phyloP scores from a whole-genome alignment of 2,113 vertebrate genomes.

The Hemiprocne comata region DNA sequence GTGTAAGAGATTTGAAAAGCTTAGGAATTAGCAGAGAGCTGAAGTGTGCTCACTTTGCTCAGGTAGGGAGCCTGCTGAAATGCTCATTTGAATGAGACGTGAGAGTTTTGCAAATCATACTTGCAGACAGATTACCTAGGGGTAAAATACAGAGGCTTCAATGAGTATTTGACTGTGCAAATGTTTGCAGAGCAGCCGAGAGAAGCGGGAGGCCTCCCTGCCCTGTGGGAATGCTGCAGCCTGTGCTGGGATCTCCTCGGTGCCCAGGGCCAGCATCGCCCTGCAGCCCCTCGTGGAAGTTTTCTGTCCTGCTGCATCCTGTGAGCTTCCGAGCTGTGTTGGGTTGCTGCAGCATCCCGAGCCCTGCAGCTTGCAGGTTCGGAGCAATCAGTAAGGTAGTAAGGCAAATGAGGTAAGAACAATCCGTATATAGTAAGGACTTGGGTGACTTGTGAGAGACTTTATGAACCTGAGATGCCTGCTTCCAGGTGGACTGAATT shows the following conservation, averaged over 20 bases:
- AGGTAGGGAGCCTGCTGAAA: background rate
- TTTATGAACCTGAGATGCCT: background rate
- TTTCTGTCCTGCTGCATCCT: accelerated
- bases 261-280: background rate
- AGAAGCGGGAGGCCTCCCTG: background rate
- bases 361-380: background rate
- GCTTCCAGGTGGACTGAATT: background rate
- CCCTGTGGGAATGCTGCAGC: background rate
- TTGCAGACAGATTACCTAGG: background rate
- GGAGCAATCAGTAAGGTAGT: background rate
- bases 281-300: background rate
- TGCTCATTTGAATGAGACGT: background rate
- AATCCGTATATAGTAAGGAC: background rate
- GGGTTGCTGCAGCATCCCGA: background rate
- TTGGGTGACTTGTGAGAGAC: background rate
- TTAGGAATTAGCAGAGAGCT: background rate
- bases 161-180: background rate
- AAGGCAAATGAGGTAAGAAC: background rate
- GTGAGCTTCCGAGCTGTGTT: accelerated
- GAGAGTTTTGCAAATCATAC: background rate
- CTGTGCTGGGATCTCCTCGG: background rate
- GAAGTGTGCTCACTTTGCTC: background rate
- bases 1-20: background rate
- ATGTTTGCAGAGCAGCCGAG: background rate
- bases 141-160: background rate